Evolutionary conservation across 2,888 invertebrate genomes (phyloP).

Genomic region (Aphodius granarius): DNA sequence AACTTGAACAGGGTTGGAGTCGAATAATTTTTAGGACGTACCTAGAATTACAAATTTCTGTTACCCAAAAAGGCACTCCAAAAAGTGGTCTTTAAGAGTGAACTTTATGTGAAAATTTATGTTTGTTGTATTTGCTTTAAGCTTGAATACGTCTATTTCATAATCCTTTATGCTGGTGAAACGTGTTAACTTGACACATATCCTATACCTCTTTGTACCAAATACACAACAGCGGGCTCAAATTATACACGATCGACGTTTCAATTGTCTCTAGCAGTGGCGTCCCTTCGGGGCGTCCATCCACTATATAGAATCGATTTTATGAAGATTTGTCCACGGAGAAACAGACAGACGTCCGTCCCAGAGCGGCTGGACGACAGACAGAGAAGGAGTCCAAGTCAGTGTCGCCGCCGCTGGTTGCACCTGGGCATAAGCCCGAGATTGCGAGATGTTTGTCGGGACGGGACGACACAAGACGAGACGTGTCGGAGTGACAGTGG

Average conservation of each 20-base stretch:
- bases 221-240: neutral
- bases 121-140: too few relatives aligned
- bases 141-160: neutral
- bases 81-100: too few relatives aligned
- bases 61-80: too few relatives aligned
- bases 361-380: neutral
- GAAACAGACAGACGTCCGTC: neutral
- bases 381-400: neutral
- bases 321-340: constrained; percentile 13
- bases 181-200: neutral
- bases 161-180: neutral
- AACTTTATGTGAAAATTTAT: too few relatives aligned
- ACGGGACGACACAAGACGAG: constrained; percentile 46
- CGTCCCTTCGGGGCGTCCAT: neutral
- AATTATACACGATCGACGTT: neutral
- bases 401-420: neutral
- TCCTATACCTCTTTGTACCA: neutral
- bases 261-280: neutral
- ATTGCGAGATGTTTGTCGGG: constrained; percentile 38
- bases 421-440: constrained; percentile 7
- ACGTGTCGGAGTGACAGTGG: constrained; percentile 48
- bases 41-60: too few relatives aligned
- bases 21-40: neutral
- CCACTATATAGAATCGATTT: constrained; percentile 3
- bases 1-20: neutral